Conservation (phyloP, 1,140 invertebrate genomes). For the Trialeurodes vaporariorum region DNA sequence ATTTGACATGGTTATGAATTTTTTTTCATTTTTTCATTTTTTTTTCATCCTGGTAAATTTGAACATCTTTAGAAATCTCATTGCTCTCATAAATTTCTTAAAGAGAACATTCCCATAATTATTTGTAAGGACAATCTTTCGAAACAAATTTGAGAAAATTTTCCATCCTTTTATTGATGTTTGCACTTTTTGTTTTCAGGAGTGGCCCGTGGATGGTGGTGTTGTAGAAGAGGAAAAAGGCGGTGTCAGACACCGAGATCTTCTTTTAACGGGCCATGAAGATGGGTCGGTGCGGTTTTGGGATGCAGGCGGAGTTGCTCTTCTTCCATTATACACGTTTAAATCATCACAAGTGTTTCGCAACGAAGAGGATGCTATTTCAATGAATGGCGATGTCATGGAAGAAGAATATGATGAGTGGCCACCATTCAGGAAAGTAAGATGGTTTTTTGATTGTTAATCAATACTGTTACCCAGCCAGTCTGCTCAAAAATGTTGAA, state of each 20-base stretch:
- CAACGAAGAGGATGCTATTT: conserved; percentile 43
- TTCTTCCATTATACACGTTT: conserved; percentile 78
- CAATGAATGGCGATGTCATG: conserved; percentile 34
- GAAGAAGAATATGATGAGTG: conserved; percentile 65
- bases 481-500: no score
- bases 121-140: no score
- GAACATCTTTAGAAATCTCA: no score
- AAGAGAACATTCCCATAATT: no score
- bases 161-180: no score
- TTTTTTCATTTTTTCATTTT: no score
- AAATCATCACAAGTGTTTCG: conserved; percentile 71
- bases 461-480: no score
- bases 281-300: conserved; percentile 92
- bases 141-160: no score
- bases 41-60: no score
- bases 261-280: conserved; percentile 86
- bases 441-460: no score
- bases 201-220: conserved; percentile 67
- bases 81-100: no score
- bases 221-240: conserved; percentile 6
- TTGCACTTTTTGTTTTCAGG: conserved; percentile 20
- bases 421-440: conserved; percentile 82
- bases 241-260: conserved; percentile 39
- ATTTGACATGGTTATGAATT: no score
- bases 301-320: conserved; percentile 69